These are phyloP conservation scores for Vanessa tameamea DNA, from an alignment of 1,140 invertebrate genomes.

Conservation along the genomic window DNA sequence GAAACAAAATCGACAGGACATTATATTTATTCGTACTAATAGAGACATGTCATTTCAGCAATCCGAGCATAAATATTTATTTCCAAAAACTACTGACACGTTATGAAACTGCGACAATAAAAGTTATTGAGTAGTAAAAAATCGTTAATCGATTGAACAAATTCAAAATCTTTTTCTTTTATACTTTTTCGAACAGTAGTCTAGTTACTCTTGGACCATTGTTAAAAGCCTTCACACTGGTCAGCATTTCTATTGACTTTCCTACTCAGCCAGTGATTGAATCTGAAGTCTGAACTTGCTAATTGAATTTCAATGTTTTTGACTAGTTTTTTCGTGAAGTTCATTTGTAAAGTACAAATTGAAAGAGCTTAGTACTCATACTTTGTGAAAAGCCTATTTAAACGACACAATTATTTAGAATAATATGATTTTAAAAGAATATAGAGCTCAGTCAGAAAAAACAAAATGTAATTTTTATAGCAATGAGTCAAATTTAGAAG, in stretches of 20 bases:
- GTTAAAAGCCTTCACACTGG: constrained; percentile 30
- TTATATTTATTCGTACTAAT: no score
- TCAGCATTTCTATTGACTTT: constrained; percentile 41
- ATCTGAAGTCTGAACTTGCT: constrained; percentile 34
- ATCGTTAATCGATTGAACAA: no score
- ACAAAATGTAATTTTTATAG: no score
- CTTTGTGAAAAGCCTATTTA: constrained; percentile 6
- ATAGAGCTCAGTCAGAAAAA: no score
- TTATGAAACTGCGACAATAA: no score
- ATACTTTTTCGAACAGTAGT: background rate
- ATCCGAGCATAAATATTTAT: no score
- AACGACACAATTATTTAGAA: background rate
- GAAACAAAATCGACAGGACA: no score
- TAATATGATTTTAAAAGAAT: no score
- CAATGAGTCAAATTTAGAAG: no score
- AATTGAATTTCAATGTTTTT: constrained; percentile 41
- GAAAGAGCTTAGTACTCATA: constrained; percentile 9
- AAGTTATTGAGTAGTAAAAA: no score
- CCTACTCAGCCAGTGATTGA: constrained; percentile 34
- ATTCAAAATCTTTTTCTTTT: constrained; percentile 6
- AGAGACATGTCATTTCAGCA: no score
- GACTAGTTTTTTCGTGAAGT: constrained; percentile 26
- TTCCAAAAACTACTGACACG: no score
- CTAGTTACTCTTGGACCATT: constrained; percentile 35
- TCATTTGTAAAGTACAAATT: constrained; percentile 30